Evolutionary conservation across 2,888 invertebrate species (phyloP), one percentile per base, ranked within the genome.

Genomic region (Tinea trinotella): DNA sequence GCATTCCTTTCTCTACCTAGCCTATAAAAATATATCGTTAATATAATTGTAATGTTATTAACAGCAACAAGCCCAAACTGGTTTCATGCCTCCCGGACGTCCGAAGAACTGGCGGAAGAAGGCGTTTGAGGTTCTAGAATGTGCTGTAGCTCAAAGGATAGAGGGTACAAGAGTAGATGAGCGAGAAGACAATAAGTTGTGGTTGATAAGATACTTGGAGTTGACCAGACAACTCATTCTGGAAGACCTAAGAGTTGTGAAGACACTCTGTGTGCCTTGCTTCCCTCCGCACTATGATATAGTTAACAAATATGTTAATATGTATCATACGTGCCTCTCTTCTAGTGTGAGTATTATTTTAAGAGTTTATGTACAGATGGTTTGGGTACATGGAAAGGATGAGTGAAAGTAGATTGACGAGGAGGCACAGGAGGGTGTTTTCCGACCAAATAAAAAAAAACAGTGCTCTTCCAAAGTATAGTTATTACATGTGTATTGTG

Each of bases 201-300:
- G 99, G 99, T 87, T 99, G 10, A 97, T 98, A 2, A 87, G 95
- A 18, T 97, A 99, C 74, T 83, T 99, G 54, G 99, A 99, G 79
- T 84, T 93, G 36, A 93, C 93, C 0, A 87, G 98, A 35, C 93
- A 94, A 66, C 87, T 97, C 6, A 94, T 98, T 63, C 76, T 97
- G 4, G 97, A 98, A 70, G 98, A 98, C 76, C 80, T 98, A 58
- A 87, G 94, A 58, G 96, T 98, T 0, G 94, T 96, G 0, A 97
- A 97, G 71, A 94, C 93, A 0, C 80, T 96, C 0, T 96, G 95
- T 64, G 91, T 94, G 3, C 97, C 97, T 0, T 98, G 98, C 71
- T 99, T 99, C 74, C 99, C 99, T 1, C 96, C 97, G 0, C 91
- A 93, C 59, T 99, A 98, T 62, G 91, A 97, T 65, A 98, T 99